Conservation (phyloP, 1,140 invertebrate genomes). For the Homarus americanus region DNA sequence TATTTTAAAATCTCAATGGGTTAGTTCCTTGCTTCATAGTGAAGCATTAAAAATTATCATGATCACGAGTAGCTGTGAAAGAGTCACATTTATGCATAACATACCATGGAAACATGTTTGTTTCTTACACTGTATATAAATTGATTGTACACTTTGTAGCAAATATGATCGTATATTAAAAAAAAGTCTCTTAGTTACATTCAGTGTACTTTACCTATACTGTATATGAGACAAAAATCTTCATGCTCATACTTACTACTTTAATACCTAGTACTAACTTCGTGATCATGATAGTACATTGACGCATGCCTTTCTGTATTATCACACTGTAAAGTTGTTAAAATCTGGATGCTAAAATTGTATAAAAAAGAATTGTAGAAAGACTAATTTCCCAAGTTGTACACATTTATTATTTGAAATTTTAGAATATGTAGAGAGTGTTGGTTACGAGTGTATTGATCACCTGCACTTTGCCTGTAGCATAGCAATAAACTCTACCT, state of each 20-base stretch:
- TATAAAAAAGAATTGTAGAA: conserved; percentile 2
- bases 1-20: conserved; percentile 11
- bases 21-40: conserved; percentile 9
- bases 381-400: not conserved
- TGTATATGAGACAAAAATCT: not conserved
- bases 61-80: conserved; percentile 29
- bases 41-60: conserved; percentile 1
- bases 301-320: not conserved
- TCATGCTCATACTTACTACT: not conserved
- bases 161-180: not conserved
- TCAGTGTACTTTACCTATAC: not conserved
- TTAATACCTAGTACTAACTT: not conserved
- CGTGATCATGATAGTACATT: conserved; percentile 11
- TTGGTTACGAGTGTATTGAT: conserved; percentile 7
- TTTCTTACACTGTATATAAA: not conserved
- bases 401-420: not conserved
- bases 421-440: not conserved
- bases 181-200: not conserved
- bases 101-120: not conserved
- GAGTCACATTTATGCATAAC: not conserved
- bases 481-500: conserved; percentile 40
- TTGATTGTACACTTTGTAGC: not conserved
- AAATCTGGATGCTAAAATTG: not conserved
- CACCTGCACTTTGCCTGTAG: conserved; percentile 32
- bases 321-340: not conserved